Evolutionary conservation across 2,888 invertebrate genomes (phyloP), one percentile per base, ranked within the genome.

Genomic region (Erebia epiphron): DNA sequence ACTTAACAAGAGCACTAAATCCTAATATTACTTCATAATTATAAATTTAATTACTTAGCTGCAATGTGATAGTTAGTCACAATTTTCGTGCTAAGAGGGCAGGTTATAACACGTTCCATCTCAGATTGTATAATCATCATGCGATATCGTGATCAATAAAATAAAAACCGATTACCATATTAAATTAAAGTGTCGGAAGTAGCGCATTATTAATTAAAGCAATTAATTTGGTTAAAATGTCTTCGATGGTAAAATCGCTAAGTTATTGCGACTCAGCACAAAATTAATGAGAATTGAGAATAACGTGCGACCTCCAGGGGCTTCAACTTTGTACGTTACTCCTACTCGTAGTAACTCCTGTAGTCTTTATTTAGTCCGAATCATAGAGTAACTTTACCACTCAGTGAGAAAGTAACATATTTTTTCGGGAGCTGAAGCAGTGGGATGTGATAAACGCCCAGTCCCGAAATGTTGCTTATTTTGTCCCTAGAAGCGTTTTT

Each of bases 191-290:
- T 46, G 75, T 75, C 76, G 76, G 77, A 77, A 78, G 75, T 73
- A 43, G 14, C 60, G 18, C n/a, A 13, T 61, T 61, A 46, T 61
- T 46, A 61, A 61, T 61, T 67, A 70, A 62, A 58, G 56, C 50
- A 73, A 86, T 88, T 83, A 86, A 86, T 87, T 85, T 78, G 80
- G 82, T 82, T 82, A 82, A 86, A 86, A 85, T 87, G 84, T 84
- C 78, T n/a, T 83, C 85, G 83, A 85, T 83, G 43, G 43, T 89
- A 86, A 89, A 89, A 79, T 80, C 68, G 79, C 75, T 80, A 86
- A 88, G 77, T 87, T 88, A 89, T 87, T 79, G 83, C 78, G 79
- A 77, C 83, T 87, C 84, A 81, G 82, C 82, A 81, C 80, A 78
- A 78, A 86, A 86, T 89, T 85, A 85, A 88, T 88, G 85, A 81